Base-by-base conservation (phyloP, 2,113 vertebrate genomes). In the Channa maculata region DNA sequence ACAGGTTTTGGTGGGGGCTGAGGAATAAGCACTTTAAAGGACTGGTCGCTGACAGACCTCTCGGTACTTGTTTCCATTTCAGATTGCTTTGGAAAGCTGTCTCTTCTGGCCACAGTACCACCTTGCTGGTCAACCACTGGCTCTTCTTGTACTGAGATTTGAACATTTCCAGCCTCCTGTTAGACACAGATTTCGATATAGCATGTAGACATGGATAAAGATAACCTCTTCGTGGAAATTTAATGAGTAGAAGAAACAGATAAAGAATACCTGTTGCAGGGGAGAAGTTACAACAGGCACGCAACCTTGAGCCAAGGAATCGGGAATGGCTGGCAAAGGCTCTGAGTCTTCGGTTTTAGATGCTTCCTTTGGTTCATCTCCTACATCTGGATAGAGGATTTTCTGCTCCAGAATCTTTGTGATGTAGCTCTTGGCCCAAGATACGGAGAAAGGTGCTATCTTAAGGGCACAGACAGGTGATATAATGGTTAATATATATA, bases 301-400 rank as follows among this genome's bases (percentile, higher is more conserved):
- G 0, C 87, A 92, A 24, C 96, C 94, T 76, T 89, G 85, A 0
- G 94, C 91, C 94, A 95, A 96, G n/a, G 90, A 67, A 53, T 97
- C 95, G 0, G 50, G 60, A 1, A 10, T 0, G 1, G 85, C 41
- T 0, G 92, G 74, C 11, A 41, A 0, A 1, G 96, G 95, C 65
- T 96, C 95, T n/a, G 91, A 79, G 0, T 96, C 94, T 75, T 96
- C 94, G 3, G 83, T 87, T 92, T 79, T 82, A 4, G 57, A 46
- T 8, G 46, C 65, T n/a, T 54, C 68, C 0, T 75, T 76, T 0
- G 66, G 71, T 5, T 9, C 57, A 14, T 96, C 95, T 2, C 94
- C 95, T 11, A 91, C 86, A 2, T 97, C 96, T 24, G 91, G 75
- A 1, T 41, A 91, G 81, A 92, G 60, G 77, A 96, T 93, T 2